Conservation (phyloP, 2,113 vertebrate species). For the Oreotragus oreotragus region DNA sequence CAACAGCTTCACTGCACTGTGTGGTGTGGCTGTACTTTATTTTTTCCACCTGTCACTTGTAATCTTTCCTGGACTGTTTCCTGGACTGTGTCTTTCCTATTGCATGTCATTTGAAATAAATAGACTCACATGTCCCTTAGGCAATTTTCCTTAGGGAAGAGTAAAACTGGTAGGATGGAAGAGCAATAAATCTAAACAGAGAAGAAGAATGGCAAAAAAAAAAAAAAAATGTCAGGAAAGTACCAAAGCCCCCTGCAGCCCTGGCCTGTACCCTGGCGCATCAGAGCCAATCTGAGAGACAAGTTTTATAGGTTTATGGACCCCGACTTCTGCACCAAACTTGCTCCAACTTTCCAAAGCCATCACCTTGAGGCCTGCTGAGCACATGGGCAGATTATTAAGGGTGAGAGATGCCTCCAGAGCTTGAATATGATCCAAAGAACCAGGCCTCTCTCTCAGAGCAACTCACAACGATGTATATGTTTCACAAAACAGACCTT, state of each 20-base stretch:
- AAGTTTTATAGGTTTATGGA: background rate
- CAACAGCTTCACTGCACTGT: background rate
- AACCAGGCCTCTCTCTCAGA: background rate
- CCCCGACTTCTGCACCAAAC: background rate
- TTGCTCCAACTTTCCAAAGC: background rate
- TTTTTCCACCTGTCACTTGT: background rate
- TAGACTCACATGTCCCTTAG: background rate
- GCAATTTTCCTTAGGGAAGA: background rate
- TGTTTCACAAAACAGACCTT: background rate
- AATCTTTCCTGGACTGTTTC: background rate
- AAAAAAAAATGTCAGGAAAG: background rate
- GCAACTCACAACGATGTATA: background rate
- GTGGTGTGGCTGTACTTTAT: background rate
- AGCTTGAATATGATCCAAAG: background rate
- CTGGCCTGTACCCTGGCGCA: accelerated
- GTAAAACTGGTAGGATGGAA: background rate
- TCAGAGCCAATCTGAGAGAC: background rate
- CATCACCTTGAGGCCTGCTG: background rate
- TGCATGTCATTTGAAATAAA: background rate
- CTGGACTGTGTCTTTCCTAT: background rate
- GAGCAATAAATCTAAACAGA: background rate
- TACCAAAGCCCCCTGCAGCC: background rate
- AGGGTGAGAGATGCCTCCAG: background rate
- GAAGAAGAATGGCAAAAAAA: background rate
- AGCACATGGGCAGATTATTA: background rate